Evolutionary conservation across 2,113 vertebrate genomes (phyloP).

Genomic region (Morone chrysops): DNA sequence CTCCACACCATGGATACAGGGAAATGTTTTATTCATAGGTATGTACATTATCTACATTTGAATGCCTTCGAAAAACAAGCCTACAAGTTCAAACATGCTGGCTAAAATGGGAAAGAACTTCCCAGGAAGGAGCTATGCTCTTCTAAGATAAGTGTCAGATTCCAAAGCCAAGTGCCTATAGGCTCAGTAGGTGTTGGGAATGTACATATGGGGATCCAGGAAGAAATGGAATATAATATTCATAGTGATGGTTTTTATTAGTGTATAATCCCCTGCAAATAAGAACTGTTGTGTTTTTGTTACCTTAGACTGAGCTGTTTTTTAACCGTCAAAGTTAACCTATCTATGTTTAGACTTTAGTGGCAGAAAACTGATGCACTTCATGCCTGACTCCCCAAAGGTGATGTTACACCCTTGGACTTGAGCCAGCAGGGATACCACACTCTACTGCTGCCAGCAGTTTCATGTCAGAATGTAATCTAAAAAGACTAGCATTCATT

Average conservation of each 20-base stretch:
- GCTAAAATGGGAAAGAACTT: neutral
- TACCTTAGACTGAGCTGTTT: too few relatives aligned
- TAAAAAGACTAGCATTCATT: neutral
- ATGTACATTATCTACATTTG: slow-evolving; percentile 16
- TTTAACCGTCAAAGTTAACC: too few relatives aligned
- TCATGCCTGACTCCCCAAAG: neutral
- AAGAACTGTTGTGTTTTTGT: too few relatives aligned
- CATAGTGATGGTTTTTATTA: too few relatives aligned
- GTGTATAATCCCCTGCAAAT: too few relatives aligned
- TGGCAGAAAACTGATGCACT: neutral
- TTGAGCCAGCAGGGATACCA: neutral
- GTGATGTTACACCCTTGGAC: neutral
- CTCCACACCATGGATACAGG: neutral
- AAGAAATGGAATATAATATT: too few relatives aligned
- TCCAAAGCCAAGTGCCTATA: slow-evolving; percentile 26
- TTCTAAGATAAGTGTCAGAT: slow-evolving; percentile 60
- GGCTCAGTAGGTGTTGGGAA: neutral
- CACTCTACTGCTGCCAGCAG: neutral
- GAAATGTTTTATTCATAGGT: neutral
- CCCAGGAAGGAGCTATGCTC: slow-evolving; percentile 7
- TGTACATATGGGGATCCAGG: neutral
- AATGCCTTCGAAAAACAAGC: slow-evolving; percentile 9
- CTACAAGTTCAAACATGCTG: slow-evolving; percentile 36
- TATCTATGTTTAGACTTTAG: neutral
- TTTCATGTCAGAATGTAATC: neutral